Percentiles rank a stretch among this genome's conserved stretches.
Evolutionary conservation across 2,113 vertebrate genomes (phyloP).

Genomic region (Xiphophorus couchianus): DNA sequence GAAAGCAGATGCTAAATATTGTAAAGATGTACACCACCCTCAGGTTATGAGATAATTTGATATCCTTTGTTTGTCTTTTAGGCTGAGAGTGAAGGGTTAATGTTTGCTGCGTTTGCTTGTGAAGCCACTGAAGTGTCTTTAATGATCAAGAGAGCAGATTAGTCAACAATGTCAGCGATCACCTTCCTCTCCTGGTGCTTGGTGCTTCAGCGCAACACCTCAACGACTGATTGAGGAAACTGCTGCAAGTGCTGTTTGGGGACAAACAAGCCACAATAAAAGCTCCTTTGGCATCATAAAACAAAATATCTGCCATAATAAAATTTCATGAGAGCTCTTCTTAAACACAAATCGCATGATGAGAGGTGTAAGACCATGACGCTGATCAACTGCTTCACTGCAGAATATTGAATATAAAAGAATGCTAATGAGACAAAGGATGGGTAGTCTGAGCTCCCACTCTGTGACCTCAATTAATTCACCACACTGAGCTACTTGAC

Average conservation of each 20-base stretch:
- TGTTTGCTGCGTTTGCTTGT: conserved; percentile 69
- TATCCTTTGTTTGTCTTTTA: conserved; percentile 12
- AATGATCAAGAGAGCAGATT: conserved; percentile 82
- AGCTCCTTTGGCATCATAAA: neutral
- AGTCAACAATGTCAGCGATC: conserved; percentile 83
- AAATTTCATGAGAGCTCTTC: neutral
- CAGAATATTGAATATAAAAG: conserved; percentile 47
- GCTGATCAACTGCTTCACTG: conserved; percentile 33
- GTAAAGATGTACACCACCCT: conserved; percentile 5
- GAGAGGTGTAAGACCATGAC: conserved; percentile 7
- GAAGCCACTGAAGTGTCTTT: conserved; percentile 73
- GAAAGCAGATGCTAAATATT: conserved; percentile 18
- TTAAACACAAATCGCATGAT: neutral
- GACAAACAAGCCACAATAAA: conserved; percentile 4
- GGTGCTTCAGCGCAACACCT: conserved; percentile 65
- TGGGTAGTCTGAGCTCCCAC: conserved; percentile 45
- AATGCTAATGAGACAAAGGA: conserved; percentile 58
- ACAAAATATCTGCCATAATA: conserved; percentile 3
- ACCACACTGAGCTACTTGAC: conserved; percentile 77
- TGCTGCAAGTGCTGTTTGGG: conserved; percentile 23
- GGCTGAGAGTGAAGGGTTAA: conserved; percentile 69
- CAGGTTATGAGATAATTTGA: conserved; percentile 1
- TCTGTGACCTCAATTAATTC: conserved; percentile 80
- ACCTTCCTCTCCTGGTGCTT: conserved; percentile 76
- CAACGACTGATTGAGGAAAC: conserved; percentile 27